These are phyloP conservation scores for Pammene aurita DNA, from an alignment of 2,888 invertebrate species.

Conservation along the genomic window DNA sequence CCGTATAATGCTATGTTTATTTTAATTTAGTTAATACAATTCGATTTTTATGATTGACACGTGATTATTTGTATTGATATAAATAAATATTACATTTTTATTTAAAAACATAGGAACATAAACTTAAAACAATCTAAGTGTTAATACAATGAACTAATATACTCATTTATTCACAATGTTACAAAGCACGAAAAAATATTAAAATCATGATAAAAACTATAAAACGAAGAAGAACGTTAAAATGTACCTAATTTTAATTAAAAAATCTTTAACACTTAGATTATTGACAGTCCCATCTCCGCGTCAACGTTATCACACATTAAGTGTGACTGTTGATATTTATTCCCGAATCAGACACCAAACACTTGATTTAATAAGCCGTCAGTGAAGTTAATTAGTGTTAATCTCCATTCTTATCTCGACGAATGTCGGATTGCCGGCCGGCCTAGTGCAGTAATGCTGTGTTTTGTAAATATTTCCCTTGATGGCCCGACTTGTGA, in stretches of 20 bases:
- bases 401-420: constrained; percentile 71
- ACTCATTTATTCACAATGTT: too few species aligned
- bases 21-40: too few species aligned
- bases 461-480: constrained; percentile 77
- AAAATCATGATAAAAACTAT: too few species aligned
- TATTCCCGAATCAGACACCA: constrained; percentile 28
- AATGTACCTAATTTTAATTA: background rate
- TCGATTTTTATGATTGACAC: too few species aligned
- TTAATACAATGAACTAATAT: too few species aligned
- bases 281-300: constrained; percentile 11
- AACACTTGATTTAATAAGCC: constrained; percentile 58
- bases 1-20: too few species aligned
- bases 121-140: too few species aligned
- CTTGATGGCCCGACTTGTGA: constrained; percentile 63
- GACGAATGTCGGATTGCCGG: constrained; percentile 48
- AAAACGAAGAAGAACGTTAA: too few species aligned
- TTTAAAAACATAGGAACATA: too few species aligned
- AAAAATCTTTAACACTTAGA: background rate
- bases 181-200: too few species aligned
- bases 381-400: constrained; percentile 71
- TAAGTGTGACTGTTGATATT: constrained; percentile 19
- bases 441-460: constrained; percentile 58
- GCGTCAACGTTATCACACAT: constrained; percentile 9
- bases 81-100: too few species aligned
- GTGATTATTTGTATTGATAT: too few species aligned